Base-by-base conservation (phyloP, 2,113 vertebrate genomes). In the Hemicordylus capensis region DNA sequence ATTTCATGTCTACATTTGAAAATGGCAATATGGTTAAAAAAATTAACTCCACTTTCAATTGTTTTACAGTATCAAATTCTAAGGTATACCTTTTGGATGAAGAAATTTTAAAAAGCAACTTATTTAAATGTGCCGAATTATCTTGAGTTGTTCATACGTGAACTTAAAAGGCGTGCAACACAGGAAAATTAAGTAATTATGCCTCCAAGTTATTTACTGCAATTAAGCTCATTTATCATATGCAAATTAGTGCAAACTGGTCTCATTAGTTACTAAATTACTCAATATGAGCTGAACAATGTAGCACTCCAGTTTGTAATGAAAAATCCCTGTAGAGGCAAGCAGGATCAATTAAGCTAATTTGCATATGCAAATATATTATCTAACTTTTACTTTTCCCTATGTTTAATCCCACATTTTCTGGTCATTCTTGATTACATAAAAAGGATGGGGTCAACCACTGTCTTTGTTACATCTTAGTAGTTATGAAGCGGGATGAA, bases 181-280 rank as follows among this genome's bases (percentile, higher is more conserved):
- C 96, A 97, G 96, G 96, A 97, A 97, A 97, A 97, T 97, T 97
- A 97, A 97, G 97, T 97, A 97, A 97, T 97, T 97, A 97, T 97
- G 97, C 97, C 96, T 97, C 97, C 97, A 97, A 97, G 97, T 97
- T 97, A 97, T 97, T 97, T 97, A 97, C 97, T 97, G 97, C 97
- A 97, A 97, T 97, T 97, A 97, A 97, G 97, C 96, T 97, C 97
- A 97, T 97, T 97, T 97, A 97, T 97, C 97, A 97, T 97, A 97
- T 97, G 97, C 97, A 97, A 97, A 97, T 97, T 97, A 97, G 97
- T 97, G 97, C 96, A 97, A 97, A 97, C 97, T 97, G 97, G 97
- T 97, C 97, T 97, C 97, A 97, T 97, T 97, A 97, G 97, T 97
- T 97, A 97, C 96, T 97, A 97, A 97, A 97, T 97, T 97, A 97